Conservation (phyloP, 2,797 vertebrate genomes). For the Coccyzus lansbergi region DNA sequence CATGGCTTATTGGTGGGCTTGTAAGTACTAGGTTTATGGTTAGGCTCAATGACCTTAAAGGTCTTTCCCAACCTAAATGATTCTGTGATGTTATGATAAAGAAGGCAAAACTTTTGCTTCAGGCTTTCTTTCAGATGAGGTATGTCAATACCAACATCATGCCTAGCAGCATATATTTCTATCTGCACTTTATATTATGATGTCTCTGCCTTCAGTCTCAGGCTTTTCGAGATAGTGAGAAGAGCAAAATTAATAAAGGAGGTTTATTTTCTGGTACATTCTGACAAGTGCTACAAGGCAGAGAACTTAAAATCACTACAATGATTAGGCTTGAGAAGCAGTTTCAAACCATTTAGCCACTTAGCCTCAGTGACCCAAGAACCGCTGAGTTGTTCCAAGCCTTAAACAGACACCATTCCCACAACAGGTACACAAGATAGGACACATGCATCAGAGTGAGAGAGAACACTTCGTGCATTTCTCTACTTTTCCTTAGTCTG, state of each 20-base stretch:
- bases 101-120: not conserved
- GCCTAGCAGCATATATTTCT: not conserved
- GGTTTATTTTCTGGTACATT: not conserved
- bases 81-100: not conserved
- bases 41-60: no score
- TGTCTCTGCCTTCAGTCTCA: not conserved
- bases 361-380: not conserved
- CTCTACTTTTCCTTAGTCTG: not conserved
- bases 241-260: not conserved
- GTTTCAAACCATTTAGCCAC: not conserved
- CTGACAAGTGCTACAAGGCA: not conserved
- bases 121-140: not conserved
- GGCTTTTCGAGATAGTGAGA: not conserved
- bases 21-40: no score
- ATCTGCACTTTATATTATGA: not conserved
- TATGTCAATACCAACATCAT: not conserved
- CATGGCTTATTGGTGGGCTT: no score
- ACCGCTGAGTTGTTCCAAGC: not conserved
- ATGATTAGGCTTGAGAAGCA: not conserved
- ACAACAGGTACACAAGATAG: not conserved
- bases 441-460: not conserved
- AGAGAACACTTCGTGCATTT: not conserved
- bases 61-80: no score
- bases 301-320: not conserved
- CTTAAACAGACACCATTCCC: not conserved